Percentiles rank a stretch among this genome's conserved stretches.
Conservation (phyloP, 2,113 vertebrate genomes). For the Nannospalax galili region DNA sequence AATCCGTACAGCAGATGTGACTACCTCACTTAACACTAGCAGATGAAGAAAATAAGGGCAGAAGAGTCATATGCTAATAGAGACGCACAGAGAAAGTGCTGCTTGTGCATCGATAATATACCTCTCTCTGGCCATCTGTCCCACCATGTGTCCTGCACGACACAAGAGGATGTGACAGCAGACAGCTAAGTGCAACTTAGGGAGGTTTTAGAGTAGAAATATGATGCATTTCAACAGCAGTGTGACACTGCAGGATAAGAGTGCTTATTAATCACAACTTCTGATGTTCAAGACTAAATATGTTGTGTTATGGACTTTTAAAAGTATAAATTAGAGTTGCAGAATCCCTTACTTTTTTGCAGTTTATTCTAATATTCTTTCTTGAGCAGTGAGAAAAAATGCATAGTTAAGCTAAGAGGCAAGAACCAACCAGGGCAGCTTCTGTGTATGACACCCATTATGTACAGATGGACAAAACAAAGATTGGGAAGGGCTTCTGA, state of each 20-base stretch:
- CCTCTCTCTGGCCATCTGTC: conserved; percentile 73
- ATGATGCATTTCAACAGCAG: conserved; percentile 4
- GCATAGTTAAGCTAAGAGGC: background rate
- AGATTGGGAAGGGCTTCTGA: background rate
- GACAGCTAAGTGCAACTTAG: conserved; percentile 31
- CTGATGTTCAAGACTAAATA: background rate
- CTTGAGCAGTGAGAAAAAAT: background rate
- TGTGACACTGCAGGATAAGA: background rate
- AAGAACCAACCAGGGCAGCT: fast-evolving
- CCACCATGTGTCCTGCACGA: conserved; percentile 51
- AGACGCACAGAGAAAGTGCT: conserved; percentile 53
- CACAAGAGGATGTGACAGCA: conserved; percentile 32
- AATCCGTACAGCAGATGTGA: conserved; percentile 72
- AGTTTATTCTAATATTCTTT: background rate
- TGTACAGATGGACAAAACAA: background rate
- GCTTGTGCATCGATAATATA: conserved; percentile 15
- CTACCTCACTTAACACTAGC: conserved; percentile 31
- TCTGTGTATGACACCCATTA: background rate
- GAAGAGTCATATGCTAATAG: conserved; percentile 67
- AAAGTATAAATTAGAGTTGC: background rate
- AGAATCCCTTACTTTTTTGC: background rate
- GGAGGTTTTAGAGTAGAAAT: background rate
- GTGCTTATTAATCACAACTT: background rate
- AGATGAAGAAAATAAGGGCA: conserved; percentile 64
- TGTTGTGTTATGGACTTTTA: background rate